phyloP scores from a whole-genome alignment of 2,888 invertebrate genomes.

The Xestia c-nigrum region DNA sequence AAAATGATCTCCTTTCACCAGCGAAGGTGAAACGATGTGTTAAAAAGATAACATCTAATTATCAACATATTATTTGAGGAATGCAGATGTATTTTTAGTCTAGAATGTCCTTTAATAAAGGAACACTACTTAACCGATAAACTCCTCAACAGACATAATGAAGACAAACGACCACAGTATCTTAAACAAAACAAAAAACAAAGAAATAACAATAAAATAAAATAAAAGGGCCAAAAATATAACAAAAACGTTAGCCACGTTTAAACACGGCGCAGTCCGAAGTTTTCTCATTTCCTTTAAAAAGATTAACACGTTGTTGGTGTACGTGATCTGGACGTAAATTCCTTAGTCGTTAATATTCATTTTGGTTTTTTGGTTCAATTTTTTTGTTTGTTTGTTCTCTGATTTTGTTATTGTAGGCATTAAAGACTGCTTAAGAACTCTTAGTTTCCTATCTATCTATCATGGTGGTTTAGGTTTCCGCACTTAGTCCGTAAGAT shows the following conservation, averaged over 20 bases:
- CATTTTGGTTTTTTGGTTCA: constrained; percentile 64
- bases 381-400: constrained; percentile 23
- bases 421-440: background rate
- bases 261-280: constrained; percentile 69
- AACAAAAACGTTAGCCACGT: constrained; percentile 71
- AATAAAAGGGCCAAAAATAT: constrained; percentile 48
- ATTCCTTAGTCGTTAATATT: constrained; percentile 75
- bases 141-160: constrained; percentile 19
- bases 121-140: constrained; percentile 9
- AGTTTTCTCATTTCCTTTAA: constrained; percentile 85
- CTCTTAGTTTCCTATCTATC: background rate
- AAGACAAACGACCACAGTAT: constrained; percentile 28
- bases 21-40: background rate
- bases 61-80: background rate
- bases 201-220: constrained; percentile 41
- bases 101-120: background rate
- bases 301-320: constrained; percentile 84
- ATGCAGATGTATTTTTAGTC: too few relatives aligned
- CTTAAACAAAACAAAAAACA: constrained; percentile 42
- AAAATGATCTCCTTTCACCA: too few relatives aligned
- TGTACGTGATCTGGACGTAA: constrained; percentile 78
- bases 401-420: constrained; percentile 19
- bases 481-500: too few relatives aligned
- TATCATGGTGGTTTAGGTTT: too few relatives aligned
- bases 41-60: background rate